phyloP scores from a whole-genome alignment of 2,113 vertebrate species.

The Australoheros scitulus region DNA sequence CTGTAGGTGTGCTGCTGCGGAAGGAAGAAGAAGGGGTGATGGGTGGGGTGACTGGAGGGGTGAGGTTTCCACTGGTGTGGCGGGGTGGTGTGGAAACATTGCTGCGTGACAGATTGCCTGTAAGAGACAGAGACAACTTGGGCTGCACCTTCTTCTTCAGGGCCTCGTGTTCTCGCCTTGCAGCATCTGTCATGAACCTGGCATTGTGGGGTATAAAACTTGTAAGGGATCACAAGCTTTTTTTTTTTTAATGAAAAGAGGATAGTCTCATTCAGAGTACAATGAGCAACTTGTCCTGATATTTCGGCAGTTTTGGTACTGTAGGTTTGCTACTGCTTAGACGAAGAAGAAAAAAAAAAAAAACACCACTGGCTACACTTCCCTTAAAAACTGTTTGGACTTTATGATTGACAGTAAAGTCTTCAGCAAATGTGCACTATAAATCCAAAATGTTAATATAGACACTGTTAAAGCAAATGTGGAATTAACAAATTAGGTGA shows the following conservation, averaged over 20 bases:
- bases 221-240: background rate
- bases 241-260: background rate
- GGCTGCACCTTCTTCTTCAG: conserved; percentile 96
- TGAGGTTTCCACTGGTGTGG: conserved; percentile 97
- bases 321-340: conserved; percentile 21
- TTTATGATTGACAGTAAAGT: conserved; percentile 69
- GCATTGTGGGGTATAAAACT: background rate
- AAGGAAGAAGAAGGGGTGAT: conserved; percentile 98
- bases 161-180: conserved; percentile 92
- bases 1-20: conserved; percentile 97
- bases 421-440: conserved; percentile 67
- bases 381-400: conserved; percentile 26
- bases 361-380: conserved; percentile 13
- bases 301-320: background rate
- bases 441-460: conserved; percentile 76
- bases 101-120: conserved; percentile 88
- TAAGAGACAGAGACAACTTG: conserved; percentile 91
- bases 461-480: conserved; percentile 73
- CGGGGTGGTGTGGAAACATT: conserved; percentile 92
- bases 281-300: background rate
- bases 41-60: conserved; percentile 96
- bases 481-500: conserved; percentile 78
- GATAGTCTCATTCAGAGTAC: background rate
- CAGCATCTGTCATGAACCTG: conserved; percentile 98
- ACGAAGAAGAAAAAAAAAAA: background rate